Base-by-base conservation (phyloP, 35 echinoderm and acorn worm genomes). In the Heliocidaris tuberculata region DNA sequence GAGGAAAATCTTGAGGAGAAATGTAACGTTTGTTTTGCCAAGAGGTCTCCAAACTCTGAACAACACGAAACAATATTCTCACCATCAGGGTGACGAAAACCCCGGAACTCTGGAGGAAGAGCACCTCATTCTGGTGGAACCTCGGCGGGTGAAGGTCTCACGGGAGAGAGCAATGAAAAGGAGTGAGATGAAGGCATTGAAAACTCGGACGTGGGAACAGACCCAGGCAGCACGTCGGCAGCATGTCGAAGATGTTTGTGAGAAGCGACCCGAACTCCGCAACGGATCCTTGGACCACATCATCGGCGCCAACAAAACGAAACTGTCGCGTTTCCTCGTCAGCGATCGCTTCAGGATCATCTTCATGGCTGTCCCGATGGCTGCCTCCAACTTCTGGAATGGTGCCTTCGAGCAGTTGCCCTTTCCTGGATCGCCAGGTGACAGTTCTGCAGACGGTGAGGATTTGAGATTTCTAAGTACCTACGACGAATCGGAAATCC, bases 301-400 rank as follows among this genome's bases (percentile, higher is more conserved):
- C 93, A 94, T 94, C 60, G 2, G 48, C 86, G 86, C 32, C 85
- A 95, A 95, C 54, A 13, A 27, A 13, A 35, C 19, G 19, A 10
- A 47, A 48, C 24, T 93, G 32, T 32, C 13, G 88, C 49, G 27
- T 27, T 60, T 93, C 47, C 29, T 95, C 86, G 87, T 92, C 8
- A 91, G 30, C 21, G 96, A 97, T 47, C 47, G 93, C 0, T 60
- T 86, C 9, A 91, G 94, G 88, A 11, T 97, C 19, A 94, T 97
- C 60, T 95, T 93, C 89, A 90, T 92, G 54, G 92, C 93, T 19
- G 85, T 97, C 13, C 95, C 96, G 5, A 95, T 94, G 85, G 85
- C 89, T 17, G 96, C 92, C 11, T 97, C 95, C 12, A 93, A 86
- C 11, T 95, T 95, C 59, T 97, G 96, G 96, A 97, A 95, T 48